Evolutionary conservation across 2,888 invertebrate genomes (phyloP).

Genomic region (Yponomeuta malinellus): DNA sequence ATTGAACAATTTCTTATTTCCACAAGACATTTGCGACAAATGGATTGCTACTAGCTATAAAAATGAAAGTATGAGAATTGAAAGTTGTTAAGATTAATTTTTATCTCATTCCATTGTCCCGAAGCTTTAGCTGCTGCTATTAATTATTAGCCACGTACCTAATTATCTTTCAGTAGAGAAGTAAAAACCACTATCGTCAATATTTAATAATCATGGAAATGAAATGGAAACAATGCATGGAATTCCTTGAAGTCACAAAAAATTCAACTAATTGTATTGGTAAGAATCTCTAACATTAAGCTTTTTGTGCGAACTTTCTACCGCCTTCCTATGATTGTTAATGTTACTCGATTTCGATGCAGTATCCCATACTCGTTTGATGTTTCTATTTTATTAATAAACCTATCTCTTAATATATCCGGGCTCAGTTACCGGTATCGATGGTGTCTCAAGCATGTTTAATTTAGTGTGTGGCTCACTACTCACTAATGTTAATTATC

Average conservation of each 20-base stretch:
- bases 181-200: neutral
- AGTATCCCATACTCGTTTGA: neutral
- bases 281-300: neutral
- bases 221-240: neutral
- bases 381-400: neutral
- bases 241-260: neutral
- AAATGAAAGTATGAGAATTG: constrained; percentile 13
- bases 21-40: neutral
- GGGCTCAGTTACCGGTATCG: neutral
- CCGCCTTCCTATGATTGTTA: neutral
- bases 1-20: neutral
- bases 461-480: neutral
- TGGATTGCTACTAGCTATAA: neutral
- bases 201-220: constrained; percentile 1
- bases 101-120: neutral
- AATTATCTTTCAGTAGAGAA: neutral
- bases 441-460: neutral
- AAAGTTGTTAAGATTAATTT: constrained; percentile 10
- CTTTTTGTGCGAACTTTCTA: neutral
- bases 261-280: neutral
- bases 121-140: neutral
- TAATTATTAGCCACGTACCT: neutral
- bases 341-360: neutral
- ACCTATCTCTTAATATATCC: neutral
- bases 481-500: neutral